phyloP scores from a whole-genome alignment of 2,113 vertebrate genomes.

The Peromyscus leucopus region DNA sequence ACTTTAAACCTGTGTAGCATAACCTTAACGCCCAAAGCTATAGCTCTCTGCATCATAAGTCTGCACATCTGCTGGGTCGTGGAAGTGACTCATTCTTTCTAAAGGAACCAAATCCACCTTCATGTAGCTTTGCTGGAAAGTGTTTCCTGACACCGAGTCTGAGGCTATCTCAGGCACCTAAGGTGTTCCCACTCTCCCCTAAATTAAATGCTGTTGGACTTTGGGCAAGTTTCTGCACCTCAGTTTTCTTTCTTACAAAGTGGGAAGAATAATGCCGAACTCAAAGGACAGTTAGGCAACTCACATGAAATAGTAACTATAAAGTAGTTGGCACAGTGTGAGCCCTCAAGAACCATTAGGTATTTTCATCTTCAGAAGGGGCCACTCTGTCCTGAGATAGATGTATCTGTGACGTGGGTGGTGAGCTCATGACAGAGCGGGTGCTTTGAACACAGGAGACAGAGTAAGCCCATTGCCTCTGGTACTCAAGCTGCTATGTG shows the following conservation, averaged over 20 bases:
- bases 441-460: not conserved
- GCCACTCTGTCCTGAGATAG: not conserved
- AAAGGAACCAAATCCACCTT: not conserved
- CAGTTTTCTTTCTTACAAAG: not conserved
- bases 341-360: not conserved
- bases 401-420: not conserved
- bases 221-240: not conserved
- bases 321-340: not conserved
- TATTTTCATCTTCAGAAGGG: slow-evolving; percentile 7
- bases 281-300: not conserved
- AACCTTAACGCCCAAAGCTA: not conserved
- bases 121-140: not conserved
- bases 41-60: not conserved
- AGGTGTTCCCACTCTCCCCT: not conserved
- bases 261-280: not conserved
- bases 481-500: not conserved
- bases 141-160: not conserved
- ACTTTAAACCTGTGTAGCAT: not conserved
- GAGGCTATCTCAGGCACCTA: not conserved
- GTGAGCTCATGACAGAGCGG: not conserved
- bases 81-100: not conserved
- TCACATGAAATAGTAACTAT: not conserved
- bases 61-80: not conserved
- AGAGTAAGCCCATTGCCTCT: not conserved
- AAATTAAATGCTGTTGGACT: not conserved